Evolutionary conservation across 92 coral and sea anemone genomes (phyloP).

Genomic region (Scolanthus callimorphus): DNA sequence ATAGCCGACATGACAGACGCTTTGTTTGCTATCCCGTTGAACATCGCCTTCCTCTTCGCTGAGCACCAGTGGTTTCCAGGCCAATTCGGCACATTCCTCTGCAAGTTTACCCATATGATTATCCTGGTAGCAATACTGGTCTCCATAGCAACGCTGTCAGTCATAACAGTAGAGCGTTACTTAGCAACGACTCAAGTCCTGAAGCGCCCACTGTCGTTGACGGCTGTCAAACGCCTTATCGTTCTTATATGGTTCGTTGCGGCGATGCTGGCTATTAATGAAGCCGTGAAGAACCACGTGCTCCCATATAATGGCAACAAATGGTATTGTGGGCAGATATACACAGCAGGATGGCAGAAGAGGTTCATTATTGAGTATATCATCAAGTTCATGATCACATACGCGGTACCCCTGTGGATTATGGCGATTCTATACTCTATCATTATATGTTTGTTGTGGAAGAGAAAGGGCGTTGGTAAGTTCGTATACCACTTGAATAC

Average conservation of each 20-base stretch:
- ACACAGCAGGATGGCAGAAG: constrained; percentile 1
- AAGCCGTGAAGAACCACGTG: constrained; percentile 15
- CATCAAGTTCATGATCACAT: constrained; percentile 11
- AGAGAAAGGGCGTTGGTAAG: constrained; percentile 13
- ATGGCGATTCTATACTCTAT: constrained; percentile 28
- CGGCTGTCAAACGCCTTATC: constrained; percentile 14
- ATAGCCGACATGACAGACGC: constrained; percentile 35
- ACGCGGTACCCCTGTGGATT: constrained; percentile 24
- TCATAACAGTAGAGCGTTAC: constrained; percentile 51
- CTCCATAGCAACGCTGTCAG: constrained; percentile 30
- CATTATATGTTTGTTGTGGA: constrained; percentile 31
- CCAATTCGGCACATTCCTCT: constrained; percentile 12
- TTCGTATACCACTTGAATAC: too few species aligned
- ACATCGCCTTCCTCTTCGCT: constrained; percentile 12
- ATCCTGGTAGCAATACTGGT: constrained; percentile 21
- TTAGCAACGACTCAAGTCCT: constrained; percentile 35
- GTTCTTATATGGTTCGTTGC: constrained; percentile 33
- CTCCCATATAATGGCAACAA: neutral
- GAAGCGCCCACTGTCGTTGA: constrained; percentile 30
- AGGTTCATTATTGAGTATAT: constrained; percentile 7
- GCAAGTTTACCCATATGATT: constrained; percentile 25
- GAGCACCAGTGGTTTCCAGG: constrained; percentile 34
- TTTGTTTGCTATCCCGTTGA: constrained; percentile 4
- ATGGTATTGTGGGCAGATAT: neutral
- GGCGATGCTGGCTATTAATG: constrained; percentile 11